phyloP scores from a whole-genome alignment of 1,140 invertebrate species.

The Pinna nobilis region DNA sequence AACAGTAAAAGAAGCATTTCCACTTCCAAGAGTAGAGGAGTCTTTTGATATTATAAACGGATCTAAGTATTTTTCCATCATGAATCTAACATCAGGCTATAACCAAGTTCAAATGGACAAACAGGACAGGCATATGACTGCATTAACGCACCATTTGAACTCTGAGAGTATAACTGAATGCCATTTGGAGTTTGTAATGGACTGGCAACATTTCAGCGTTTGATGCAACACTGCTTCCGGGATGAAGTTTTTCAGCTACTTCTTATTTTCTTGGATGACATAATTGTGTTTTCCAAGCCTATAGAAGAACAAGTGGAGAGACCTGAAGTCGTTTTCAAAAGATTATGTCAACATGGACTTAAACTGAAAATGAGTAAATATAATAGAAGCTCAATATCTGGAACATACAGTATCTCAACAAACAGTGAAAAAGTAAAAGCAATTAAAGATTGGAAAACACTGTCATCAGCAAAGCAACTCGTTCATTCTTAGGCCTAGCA shows the following conservation, averaged over 20 bases:
- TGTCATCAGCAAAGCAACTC: slow-evolving; percentile 66
- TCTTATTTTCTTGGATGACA: slow-evolving; percentile 55
- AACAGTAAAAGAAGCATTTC: neutral
- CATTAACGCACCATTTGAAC: slow-evolving; percentile 19
- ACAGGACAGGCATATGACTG: slow-evolving; percentile 32
- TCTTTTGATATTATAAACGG: slow-evolving; percentile 27
- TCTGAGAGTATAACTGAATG: neutral
- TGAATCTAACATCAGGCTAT: slow-evolving; percentile 53
- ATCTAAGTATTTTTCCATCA: slow-evolving; percentile 58
- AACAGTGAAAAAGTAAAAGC: slow-evolving; percentile 71
- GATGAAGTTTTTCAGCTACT: slow-evolving; percentile 13
- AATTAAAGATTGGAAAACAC: slow-evolving; percentile 53
- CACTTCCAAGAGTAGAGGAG: slow-evolving; percentile 28
- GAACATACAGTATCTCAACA: slow-evolving; percentile 59
- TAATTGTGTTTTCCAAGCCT: slow-evolving; percentile 43
- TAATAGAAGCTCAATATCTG: slow-evolving; percentile 36
- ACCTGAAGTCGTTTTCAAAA: slow-evolving; percentile 48
- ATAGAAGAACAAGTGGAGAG: slow-evolving; percentile 36
- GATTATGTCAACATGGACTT: slow-evolving; percentile 34
- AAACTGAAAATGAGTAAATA: slow-evolving; percentile 61
- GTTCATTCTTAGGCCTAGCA: slow-evolving; percentile 75
- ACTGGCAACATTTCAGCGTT: slow-evolving; percentile 74
- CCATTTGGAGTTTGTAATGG: slow-evolving; percentile 29
- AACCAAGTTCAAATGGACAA: slow-evolving; percentile 68
- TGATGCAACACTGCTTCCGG: slow-evolving; percentile 72